Conservation (phyloP, 2,888 invertebrate species). For the Belgica antarctica region DNA sequence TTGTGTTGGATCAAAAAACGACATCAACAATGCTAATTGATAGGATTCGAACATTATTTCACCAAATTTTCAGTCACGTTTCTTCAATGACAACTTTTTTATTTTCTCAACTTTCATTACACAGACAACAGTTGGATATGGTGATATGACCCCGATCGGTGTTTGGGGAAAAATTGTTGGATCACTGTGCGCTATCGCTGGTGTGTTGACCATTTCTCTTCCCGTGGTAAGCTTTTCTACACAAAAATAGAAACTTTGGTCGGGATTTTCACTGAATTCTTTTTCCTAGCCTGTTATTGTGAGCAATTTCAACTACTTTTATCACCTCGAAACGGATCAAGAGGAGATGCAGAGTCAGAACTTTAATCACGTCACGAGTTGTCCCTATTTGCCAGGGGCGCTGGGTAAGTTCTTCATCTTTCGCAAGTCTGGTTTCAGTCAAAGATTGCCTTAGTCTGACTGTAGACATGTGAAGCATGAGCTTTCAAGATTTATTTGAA, state of each 20-base stretch:
- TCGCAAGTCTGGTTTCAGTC: background rate
- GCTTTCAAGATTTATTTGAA: no score
- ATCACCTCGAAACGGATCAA: slow-evolving; percentile 98
- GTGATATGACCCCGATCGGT: slow-evolving; percentile 72
- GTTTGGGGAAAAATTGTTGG: slow-evolving; percentile 99
- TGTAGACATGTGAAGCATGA: no score
- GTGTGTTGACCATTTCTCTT: slow-evolving; percentile 97
- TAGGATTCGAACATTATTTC: no score
- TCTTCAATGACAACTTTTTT: background rate
- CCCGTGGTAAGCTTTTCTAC: no score
- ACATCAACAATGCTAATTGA: no score
- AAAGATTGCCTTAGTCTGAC: no score
- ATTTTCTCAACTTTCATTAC: background rate
- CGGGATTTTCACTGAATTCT: no score
- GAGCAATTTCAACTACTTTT: slow-evolving; percentile 99
- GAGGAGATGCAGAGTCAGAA: slow-evolving; percentile 99
- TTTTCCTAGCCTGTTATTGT: slow-evolving; percentile 99
- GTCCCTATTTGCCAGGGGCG: slow-evolving; percentile 93
- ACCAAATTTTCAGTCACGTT: background rate
- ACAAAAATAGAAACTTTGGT: no score
- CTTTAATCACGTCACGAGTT: slow-evolving; percentile 96
- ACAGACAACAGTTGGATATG: slow-evolving; percentile 43
- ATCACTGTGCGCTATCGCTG: slow-evolving; percentile 97
- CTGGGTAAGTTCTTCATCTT: slow-evolving; percentile 62
- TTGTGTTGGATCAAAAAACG: no score